Base-by-base conservation (phyloP, 1,140 invertebrate genomes). In the Arion vulgaris region DNA sequence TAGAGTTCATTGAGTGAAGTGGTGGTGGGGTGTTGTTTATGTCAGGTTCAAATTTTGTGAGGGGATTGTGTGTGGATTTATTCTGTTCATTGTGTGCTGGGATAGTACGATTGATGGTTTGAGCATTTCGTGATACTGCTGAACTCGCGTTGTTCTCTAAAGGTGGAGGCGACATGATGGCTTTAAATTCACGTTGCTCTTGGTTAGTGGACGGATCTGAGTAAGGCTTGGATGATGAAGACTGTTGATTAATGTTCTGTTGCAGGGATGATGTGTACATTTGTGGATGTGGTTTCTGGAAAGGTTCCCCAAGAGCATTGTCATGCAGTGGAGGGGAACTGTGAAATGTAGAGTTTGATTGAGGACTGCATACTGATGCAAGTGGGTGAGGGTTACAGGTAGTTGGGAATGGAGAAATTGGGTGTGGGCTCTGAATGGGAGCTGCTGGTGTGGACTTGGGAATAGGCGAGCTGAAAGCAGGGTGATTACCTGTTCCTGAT, bases 381-480 rank as follows among this genome's bases (percentile, higher is more conserved):
- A 66, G 62, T 66, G 62, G 62, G 28, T 66, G 62, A 66, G 62
- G 28, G 28, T 32, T 66, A 32, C n/a, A 66, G 11, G 62, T 5
- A 34, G 28, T 7, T 32, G n/a, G n/a, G 62, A 66, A 66, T 11
- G 62, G 62, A 5, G 62, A 4, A 13, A 23, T 17, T 66, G n/a
- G 2, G 32, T 34, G n/a, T 66, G 62, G 62, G 19, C 62, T 66
- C n/a, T 66, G 62, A 66, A 32, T 23, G 19, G 62, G 32, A 32
- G 34, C 23, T 73, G 71, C 1, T 5, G 34, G 74, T 23, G 51
- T 41, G 15, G 74, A 45, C 32, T 45, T 76, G 5, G 41, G 41
- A 13, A 76, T 53, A 11, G 74, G 74, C 11, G 74, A 76, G 28
- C 15, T 76, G 19, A 76, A 53, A 36, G 49, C 49, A 34, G 49